phyloP scores from a whole-genome alignment of 2,888 invertebrate genomes.

The Eilema caniola region DNA sequence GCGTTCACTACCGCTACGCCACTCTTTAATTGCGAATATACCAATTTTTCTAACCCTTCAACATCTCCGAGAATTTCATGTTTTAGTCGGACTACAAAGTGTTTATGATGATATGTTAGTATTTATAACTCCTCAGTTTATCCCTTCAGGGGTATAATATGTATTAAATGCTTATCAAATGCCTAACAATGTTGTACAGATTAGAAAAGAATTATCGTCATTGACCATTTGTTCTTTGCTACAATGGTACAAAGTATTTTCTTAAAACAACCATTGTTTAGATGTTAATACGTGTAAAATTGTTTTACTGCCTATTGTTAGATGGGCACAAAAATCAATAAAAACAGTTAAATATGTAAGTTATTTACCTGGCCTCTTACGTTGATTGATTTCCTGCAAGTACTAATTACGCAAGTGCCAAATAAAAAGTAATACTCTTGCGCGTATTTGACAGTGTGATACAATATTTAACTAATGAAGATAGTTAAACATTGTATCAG shows the following conservation, averaged over 20 bases:
- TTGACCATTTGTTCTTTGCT: constrained; percentile 6
- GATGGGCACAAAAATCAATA: neutral
- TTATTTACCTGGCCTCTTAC: neutral
- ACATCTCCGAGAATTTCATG: too few species aligned
- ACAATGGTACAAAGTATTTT: constrained; percentile 1
- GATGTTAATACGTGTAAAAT: neutral
- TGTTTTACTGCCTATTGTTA: neutral
- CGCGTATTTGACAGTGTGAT: neutral
- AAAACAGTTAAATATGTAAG: neutral
- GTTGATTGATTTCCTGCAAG: neutral
- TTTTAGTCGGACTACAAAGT: too few species aligned
- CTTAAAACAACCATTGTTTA: constrained; percentile 8
- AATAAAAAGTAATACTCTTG: neutral
- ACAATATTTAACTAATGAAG: constrained; percentile 1
- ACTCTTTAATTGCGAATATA: too few species aligned
- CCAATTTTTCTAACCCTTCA: too few species aligned
- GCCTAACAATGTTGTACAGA: neutral
- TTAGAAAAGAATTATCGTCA: neutral
- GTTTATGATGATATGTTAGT: too few species aligned
- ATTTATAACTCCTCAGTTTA: too few species aligned
- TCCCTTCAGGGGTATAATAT: neutral
- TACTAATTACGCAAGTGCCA: constrained; percentile 4
- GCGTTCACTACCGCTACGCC: too few species aligned
- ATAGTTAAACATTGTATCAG: too few species aligned
- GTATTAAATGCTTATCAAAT: neutral